A percentile compares a stretch with the other conserved stretches of the same genome.
Evolutionary conservation across 2,797 vertebrate genomes (phyloP).

Genomic region (Chanos chanos): DNA sequence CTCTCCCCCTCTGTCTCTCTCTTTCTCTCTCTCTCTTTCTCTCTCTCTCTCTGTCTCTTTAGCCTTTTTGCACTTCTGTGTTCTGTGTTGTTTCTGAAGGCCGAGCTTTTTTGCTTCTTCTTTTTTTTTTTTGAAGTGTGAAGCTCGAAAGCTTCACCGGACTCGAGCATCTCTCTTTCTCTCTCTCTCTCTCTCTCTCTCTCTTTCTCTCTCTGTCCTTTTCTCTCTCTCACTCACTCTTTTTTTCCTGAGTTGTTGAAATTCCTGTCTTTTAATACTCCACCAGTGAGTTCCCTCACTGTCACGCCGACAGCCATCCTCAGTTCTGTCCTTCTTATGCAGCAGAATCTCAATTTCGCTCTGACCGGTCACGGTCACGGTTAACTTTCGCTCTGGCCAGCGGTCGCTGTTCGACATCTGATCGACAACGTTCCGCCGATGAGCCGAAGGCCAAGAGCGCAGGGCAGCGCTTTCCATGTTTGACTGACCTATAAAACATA

Average conservation of each 20-base stretch:
- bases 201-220: not conserved
- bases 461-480: too few species aligned
- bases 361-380: too few species aligned
- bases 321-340: not conserved
- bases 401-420: too few species aligned
- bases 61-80: not conserved
- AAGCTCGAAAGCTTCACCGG: constrained; percentile 2
- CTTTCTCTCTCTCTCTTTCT: not conserved
- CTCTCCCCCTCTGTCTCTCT: not conserved
- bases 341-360: too few species aligned
- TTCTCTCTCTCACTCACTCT: not conserved
- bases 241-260: not conserved
- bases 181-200: not conserved
- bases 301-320: not conserved
- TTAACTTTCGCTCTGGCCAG: too few species aligned
- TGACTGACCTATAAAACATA: too few species aligned
- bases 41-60: not conserved
- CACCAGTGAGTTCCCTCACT: too few species aligned
- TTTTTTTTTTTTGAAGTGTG: not conserved
- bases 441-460: too few species aligned
- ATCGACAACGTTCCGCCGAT: too few species aligned
- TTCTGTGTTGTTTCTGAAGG: constrained; percentile 9
- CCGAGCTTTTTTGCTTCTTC: not conserved
- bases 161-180: not conserved
- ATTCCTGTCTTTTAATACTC: not conserved